A percentile compares a stretch with the other conserved stretches of the same genome.
Evolutionary conservation across 2,113 vertebrate genomes (phyloP).

Genomic region (Cyphomyrus discorhynchus): DNA sequence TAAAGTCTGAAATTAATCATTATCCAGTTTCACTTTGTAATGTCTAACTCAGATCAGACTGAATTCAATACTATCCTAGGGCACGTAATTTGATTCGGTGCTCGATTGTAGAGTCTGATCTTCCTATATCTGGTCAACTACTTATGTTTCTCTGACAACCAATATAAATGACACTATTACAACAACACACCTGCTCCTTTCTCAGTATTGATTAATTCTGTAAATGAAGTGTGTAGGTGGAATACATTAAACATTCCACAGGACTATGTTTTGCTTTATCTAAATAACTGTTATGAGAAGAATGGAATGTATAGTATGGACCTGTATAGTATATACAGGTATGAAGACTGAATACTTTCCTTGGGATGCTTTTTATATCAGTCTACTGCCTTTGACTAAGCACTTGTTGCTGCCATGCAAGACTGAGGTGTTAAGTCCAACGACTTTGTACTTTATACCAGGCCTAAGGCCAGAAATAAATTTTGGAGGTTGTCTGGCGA

Average conservation of each 20-base stretch:
- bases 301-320: neutral
- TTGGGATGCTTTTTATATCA: neutral
- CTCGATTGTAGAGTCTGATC: slow-evolving; percentile 53
- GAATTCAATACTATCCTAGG: slow-evolving; percentile 55
- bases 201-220: slow-evolving; percentile 51
- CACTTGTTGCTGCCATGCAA: neutral
- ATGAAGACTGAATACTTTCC: neutral
- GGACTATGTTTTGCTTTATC: slow-evolving; percentile 5
- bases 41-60: slow-evolving; percentile 15
- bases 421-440: neutral
- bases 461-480: neutral
- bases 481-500: neutral
- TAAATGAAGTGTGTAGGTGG: slow-evolving; percentile 44
- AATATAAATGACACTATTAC: slow-evolving; percentile 64
- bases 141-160: slow-evolving; percentile 61
- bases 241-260: slow-evolving; percentile 35
- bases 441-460: neutral
- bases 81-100: slow-evolving; percentile 62
- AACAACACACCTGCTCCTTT: slow-evolving; percentile 52
- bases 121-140: slow-evolving; percentile 53
- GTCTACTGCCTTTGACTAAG: neutral
- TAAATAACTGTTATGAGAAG: neutral
- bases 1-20: neutral
- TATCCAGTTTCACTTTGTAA: slow-evolving; percentile 13
- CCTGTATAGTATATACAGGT: no score